Conservation (phyloP, 2,888 invertebrate genomes). For the Lamellibrachia columna region DNA sequence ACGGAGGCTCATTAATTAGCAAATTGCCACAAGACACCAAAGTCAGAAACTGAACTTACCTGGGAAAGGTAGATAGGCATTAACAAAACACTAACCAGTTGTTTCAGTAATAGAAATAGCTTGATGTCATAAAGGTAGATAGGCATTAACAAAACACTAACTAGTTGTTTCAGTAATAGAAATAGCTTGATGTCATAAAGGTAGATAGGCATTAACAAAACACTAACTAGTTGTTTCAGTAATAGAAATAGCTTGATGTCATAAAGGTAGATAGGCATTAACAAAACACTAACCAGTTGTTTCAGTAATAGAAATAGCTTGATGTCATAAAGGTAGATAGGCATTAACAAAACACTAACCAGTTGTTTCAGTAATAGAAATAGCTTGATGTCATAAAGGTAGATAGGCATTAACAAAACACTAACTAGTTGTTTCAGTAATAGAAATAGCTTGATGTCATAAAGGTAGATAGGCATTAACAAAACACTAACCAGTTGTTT, state of each 20-base stretch:
- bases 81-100: background rate
- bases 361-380: background rate
- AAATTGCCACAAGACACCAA: background rate
- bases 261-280: background rate
- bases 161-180: background rate
- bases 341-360: background rate
- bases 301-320: no score
- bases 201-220: background rate
- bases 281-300: background rate
- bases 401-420: background rate
- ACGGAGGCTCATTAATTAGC: background rate
- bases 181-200: background rate
- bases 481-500: background rate
- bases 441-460: no score
- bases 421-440: background rate
- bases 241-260: no score
- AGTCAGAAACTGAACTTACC: background rate
- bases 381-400: background rate
- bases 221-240: background rate
- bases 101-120: no score
- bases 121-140: background rate
- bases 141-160: background rate
- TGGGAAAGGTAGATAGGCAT: background rate
- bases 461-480: background rate
- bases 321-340: background rate